Evolutionary conservation across 2,797 vertebrate species (phyloP).

Genomic region (Takifugu rubripes): DNA sequence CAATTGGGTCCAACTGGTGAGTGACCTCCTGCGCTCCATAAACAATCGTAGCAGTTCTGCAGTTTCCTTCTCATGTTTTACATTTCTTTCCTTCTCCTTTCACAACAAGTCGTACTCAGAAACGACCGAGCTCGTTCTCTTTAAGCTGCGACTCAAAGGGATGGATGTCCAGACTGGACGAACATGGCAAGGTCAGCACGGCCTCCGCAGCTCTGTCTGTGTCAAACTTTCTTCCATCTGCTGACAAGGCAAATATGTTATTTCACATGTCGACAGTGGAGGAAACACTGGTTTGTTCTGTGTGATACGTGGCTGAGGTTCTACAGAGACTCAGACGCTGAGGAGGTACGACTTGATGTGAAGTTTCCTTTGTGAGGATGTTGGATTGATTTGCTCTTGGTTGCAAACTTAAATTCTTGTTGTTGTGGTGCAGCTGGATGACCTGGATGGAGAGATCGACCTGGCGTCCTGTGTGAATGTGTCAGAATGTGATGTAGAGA

Average conservation of each 20-base stretch:
- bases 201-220: neutral
- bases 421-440: conserved; percentile 79
- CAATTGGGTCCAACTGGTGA: conserved; percentile 40
- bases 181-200: conserved; percentile 83
- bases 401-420: conserved; percentile 9
- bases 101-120: conserved; percentile 18
- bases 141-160: conserved; percentile 77
- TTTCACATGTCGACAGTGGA: conserved; percentile 81
- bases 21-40: neutral
- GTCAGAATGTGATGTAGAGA: conserved; percentile 85
- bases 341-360: conserved; percentile 81
- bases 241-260: neutral
- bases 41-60: conserved; percentile 9
- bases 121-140: conserved; percentile 10
- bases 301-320: conserved; percentile 83
- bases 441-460: conserved; percentile 87
- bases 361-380: neutral
- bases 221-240: neutral
- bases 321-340: conserved; percentile 88
- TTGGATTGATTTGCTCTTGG: neutral
- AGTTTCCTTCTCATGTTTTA: neutral
- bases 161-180: conserved; percentile 92
- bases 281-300: conserved; percentile 95
- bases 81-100: conserved; percentile 42
- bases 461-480: conserved; percentile 82